A percentile compares a stretch with the other conserved stretches of the same genome.
Conservation (phyloP, 2,888 invertebrate species). For the Muschampia plurimacula region DNA sequence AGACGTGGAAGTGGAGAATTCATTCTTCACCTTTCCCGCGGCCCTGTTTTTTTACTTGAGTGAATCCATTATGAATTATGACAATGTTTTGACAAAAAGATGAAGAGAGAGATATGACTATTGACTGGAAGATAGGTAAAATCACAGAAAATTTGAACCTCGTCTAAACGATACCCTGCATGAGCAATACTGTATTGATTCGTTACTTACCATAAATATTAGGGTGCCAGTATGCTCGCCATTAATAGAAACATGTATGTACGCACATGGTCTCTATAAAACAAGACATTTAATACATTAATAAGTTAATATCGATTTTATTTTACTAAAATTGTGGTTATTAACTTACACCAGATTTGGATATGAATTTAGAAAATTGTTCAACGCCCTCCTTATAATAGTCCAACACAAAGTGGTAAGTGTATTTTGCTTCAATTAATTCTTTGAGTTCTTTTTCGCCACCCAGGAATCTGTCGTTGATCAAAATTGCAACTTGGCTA, state of each 20-base stretch:
- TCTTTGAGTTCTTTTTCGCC: slow-evolving; percentile 78
- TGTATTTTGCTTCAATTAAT: slow-evolving; percentile 74
- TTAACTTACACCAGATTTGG: slow-evolving; percentile 72
- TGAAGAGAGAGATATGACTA: too few relatives aligned
- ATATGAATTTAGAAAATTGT: slow-evolving; percentile 72
- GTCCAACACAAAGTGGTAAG: slow-evolving; percentile 71
- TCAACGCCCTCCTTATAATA: slow-evolving; percentile 73
- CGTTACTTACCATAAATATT: slow-evolving; percentile 84
- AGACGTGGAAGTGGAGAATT: too few relatives aligned
- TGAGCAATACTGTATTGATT: neutral
- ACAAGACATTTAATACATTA: neutral
- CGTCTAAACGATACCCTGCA: too few relatives aligned
- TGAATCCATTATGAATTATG: too few relatives aligned
- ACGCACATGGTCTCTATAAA: slow-evolving; percentile 83
- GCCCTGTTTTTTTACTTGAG: too few relatives aligned
- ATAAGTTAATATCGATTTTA: neutral
- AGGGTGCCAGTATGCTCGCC: slow-evolving; percentile 76
- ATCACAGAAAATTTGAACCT: too few relatives aligned
- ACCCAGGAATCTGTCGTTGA: slow-evolving; percentile 81
- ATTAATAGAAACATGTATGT: slow-evolving; percentile 82
- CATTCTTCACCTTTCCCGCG: too few relatives aligned
- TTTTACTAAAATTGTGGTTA: neutral
- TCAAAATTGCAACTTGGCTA: slow-evolving; percentile 78
- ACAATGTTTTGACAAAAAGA: too few relatives aligned
- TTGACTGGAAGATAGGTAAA: too few relatives aligned